Base-by-base conservation (phyloP, 2,888 invertebrate genomes). In the Caenorhabditis sulstoni region DNA sequence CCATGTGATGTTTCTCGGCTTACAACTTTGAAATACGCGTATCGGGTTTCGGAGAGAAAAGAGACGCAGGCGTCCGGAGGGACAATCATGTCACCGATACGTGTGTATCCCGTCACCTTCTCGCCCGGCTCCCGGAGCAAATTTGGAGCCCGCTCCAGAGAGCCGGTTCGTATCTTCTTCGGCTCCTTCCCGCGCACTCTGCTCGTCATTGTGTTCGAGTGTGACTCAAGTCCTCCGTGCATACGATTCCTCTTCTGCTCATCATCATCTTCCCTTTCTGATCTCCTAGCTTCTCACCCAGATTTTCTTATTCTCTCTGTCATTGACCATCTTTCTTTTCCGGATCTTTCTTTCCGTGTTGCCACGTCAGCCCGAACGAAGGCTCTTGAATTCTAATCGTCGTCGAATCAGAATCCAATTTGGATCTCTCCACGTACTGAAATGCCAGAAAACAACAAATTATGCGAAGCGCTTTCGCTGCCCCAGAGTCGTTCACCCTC, bases 1-100 rank as follows among this genome's bases (percentile, higher is more conserved):
- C 62, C 71, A 71, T 55, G 71, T 71, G 71, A 62, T 71, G 67
- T 71, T 71, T 62, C 71, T 71, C 71, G 62, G 71, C 71, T 71
- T 71, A 71, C 71, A 71, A 71, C 71, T 71, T 71, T 62, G 37
- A 55, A 64, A 49, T 29, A 71, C 55, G 29, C 29, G 62, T 71
- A 71, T 71, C 71, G 57, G 71, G 55, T 71, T 71, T 57, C 71
- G 47, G 23, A 71, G 62, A 64, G 71, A 57, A 16, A 9, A 9
- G 62, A 62, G 71, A 62, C 71, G 41, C 62, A 62, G 71, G 62
- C 49, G 3, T 41, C 41, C 4, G 29, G 29, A 5, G 18, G 45
- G 35, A 37, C 59, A 70, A 70, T 70, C 70, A 52, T 50, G 70
- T 70, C 70, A 70, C 47, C 35, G 70, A 71, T 71, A 62, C 57